Percentiles rank a stretch among this genome's conserved stretches.
phyloP scores from a whole-genome alignment of 2,113 vertebrate species.

The Phyllostomus discolor region DNA sequence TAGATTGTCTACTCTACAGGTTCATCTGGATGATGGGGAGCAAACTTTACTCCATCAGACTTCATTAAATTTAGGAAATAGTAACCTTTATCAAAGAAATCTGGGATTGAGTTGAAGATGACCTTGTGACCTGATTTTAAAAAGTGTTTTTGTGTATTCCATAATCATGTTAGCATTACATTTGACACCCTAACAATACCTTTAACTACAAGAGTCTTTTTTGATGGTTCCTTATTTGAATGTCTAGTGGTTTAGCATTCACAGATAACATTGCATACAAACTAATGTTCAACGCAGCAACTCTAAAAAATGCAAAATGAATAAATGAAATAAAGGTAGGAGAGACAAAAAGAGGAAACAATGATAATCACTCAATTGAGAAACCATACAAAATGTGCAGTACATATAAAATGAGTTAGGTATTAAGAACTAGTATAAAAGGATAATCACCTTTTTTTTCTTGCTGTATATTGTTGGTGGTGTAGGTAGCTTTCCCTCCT shows the following conservation, averaged over 20 bases:
- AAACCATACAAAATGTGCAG: background rate
- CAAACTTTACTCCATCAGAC: background rate
- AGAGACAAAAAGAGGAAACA: background rate
- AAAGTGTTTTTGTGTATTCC: too few relatives aligned
- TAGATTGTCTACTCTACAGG: background rate
- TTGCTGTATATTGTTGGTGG: background rate
- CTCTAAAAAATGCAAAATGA: background rate
- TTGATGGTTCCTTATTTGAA: background rate
- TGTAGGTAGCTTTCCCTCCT: background rate
- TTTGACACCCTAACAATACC: too few relatives aligned
- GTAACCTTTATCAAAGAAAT: background rate
- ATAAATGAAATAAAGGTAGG: background rate
- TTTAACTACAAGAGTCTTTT: background rate
- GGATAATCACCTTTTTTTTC: slow-evolving; percentile 22
- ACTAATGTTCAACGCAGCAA: background rate
- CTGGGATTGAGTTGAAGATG: background rate
- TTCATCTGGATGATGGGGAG: background rate
- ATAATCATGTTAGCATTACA: too few relatives aligned
- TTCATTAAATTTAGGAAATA: background rate
- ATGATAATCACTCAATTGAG: background rate
- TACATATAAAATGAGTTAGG: background rate
- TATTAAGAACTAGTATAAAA: background rate
- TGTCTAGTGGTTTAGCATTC: background rate
- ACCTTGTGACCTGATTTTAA: too few relatives aligned
- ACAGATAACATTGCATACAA: background rate